Percentiles rank a stretch among this genome's conserved stretches.
phyloP scores from a whole-genome alignment of 2,888 invertebrate genomes.

The Eretmocerus hayati region DNA sequence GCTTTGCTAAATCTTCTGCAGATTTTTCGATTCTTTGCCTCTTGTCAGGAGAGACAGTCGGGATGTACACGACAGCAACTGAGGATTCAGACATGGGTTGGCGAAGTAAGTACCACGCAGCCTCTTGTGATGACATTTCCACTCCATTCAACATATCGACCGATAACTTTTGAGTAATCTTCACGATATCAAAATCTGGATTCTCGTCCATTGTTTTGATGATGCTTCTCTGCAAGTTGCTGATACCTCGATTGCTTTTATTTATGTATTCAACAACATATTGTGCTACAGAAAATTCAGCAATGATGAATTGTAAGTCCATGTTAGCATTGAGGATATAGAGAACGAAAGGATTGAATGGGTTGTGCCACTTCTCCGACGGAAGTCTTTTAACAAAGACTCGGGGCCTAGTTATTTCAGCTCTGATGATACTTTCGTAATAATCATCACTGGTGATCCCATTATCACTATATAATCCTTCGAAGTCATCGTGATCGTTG shows the following conservation, averaged over 20 bases:
- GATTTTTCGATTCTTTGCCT: too few relatives aligned
- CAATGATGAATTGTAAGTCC: slow-evolving; percentile 25
- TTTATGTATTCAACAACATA: too few relatives aligned
- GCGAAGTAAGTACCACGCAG: too few relatives aligned
- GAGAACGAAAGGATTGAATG: slow-evolving; percentile 27
- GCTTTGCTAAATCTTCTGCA: too few relatives aligned
- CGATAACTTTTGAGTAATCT: slow-evolving; percentile 30
- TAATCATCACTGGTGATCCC: too few relatives aligned
- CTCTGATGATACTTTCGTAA: too few relatives aligned
- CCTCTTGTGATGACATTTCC: slow-evolving; percentile 40
- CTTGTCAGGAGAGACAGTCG: too few relatives aligned
- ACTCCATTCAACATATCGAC: slow-evolving; percentile 34
- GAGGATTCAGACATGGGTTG: slow-evolving; percentile 40
- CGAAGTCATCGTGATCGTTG: slow-evolving; percentile 17
- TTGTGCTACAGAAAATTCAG: slow-evolving; percentile 26
- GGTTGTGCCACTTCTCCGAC: slow-evolving; percentile 27
- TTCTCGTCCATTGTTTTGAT: slow-evolving; percentile 28
- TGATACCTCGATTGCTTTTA: slow-evolving; percentile 27
- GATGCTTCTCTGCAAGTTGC: slow-evolving; percentile 26
- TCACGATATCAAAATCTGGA: slow-evolving; percentile 36
- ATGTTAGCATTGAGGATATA: slow-evolving; percentile 22
- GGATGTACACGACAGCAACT: slow-evolving; percentile 43
- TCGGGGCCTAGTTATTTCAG: too few relatives aligned
- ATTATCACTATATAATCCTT: slow-evolving; percentile 25
- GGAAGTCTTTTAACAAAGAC: too few relatives aligned